phyloP scores from a whole-genome alignment of 2,113 vertebrate species.

The Megaceryle torquata region DNA sequence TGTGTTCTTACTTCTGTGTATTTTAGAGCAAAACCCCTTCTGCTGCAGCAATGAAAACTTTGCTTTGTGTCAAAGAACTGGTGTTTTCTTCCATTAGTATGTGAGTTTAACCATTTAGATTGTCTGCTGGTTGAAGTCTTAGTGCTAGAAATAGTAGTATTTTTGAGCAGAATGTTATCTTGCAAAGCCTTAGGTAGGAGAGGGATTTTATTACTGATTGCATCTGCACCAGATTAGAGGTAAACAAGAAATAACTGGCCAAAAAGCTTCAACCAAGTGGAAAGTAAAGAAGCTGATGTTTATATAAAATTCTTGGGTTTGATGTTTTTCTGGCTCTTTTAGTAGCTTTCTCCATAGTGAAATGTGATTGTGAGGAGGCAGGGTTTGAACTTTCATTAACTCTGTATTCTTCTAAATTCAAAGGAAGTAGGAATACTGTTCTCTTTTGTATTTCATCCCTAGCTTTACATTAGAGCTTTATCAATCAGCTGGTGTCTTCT shows the following conservation, averaged over 20 bases:
- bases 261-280: not conserved
- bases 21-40: not conserved
- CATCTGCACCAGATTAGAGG: not conserved
- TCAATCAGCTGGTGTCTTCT: not conserved
- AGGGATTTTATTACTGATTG: not conserved
- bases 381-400: not conserved
- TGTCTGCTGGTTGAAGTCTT: not conserved
- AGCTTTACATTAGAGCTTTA: not conserved
- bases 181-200: not conserved
- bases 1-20: not conserved
- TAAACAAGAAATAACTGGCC: not conserved
- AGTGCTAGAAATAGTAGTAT: not conserved
- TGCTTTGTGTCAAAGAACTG: not conserved
- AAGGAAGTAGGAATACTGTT: not conserved
- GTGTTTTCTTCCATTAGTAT: not conserved
- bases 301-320: not conserved
- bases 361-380: accelerated
- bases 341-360: not conserved
- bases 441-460: not conserved
- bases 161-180: not conserved
- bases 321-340: not conserved
- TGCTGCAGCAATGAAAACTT: not conserved
- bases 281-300: not conserved
- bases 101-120: not conserved
- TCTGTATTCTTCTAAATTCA: not conserved